Conservation (phyloP, 2,113 vertebrate genomes). For the Lophochroa leadbeateri region DNA sequence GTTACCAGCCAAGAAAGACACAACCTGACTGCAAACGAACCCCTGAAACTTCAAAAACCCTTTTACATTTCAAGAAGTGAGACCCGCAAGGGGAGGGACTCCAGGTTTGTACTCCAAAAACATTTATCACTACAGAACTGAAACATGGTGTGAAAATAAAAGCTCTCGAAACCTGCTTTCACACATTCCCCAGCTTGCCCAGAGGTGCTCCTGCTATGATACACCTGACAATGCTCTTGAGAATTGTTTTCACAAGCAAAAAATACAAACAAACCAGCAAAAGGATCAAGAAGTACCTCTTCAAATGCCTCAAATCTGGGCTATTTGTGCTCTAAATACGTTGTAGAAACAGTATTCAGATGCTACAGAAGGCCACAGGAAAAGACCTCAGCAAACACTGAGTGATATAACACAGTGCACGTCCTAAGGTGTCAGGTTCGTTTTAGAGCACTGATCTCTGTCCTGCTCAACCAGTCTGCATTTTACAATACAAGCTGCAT, state of each 20-base stretch:
- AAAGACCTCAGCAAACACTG: neutral
- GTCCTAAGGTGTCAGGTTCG: neutral
- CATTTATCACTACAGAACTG: slow-evolving; percentile 26
- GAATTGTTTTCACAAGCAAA: slow-evolving; percentile 48
- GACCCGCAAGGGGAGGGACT: neutral
- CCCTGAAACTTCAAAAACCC: neutral
- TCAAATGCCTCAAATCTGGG: neutral
- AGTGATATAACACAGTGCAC: neutral
- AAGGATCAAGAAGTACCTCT: neutral
- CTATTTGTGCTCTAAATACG: neutral
- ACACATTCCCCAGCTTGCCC: neutral
- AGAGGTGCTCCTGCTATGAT: slow-evolving; percentile 25
- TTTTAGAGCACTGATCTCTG: neutral
- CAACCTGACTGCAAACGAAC: neutral
- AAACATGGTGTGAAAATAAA: slow-evolving; percentile 33
- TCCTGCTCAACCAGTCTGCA: neutral
- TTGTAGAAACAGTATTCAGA: neutral
- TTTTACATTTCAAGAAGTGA: slow-evolving; percentile 19
- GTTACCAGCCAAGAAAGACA: neutral
- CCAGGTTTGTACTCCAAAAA: slow-evolving; percentile 27
- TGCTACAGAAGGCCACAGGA: neutral
- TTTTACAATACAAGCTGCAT: neutral
- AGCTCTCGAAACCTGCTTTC: slow-evolving; percentile 40
- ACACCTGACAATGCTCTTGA: slow-evolving; percentile 35
- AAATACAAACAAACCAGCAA: slow-evolving; percentile 4